Evolutionary conservation across 2,797 vertebrate species (phyloP), one percentile per base, ranked within the genome.

Genomic region (Lateolabrax maculatus): DNA sequence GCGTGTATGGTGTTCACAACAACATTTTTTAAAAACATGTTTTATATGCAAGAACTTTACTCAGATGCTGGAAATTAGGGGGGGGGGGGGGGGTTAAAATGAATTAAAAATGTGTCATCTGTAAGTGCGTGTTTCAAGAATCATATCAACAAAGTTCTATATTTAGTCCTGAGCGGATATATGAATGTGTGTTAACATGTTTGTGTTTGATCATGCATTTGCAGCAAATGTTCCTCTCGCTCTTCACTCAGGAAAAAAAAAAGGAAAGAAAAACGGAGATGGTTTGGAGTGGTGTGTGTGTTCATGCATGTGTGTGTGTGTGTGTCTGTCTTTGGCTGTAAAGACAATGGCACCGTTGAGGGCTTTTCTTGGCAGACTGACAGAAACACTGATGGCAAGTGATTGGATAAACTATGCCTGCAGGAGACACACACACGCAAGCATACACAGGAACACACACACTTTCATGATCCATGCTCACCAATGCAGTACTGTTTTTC

Each of bases 351-450:
- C 81, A 77, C 81, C 21, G 64, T 88, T 72, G 73, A 85, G 73
- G 88, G 80, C 75, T 89, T 69, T 85, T 82, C 81, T 88, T 91
- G 90, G 89, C 87, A 90, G 88, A 91, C 71, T 90, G 92, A 92
- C 91, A 93, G 87, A 80, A 89, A 85, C 84, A 83, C 84, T 93
- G 87, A 93, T 92, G 89, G 81, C 84, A 84, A 90, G 85, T 90
- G 92, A 94, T 92, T 93, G 88, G 87, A 90, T 87, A 91, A 91
- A 91, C 85, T 80, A 67, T 87, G 89, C 86, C 89, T 90, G 73
- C 82, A 90, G 91, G 79, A 92, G 5, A 68, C 65, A 79, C 67
- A 79, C 83, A 71, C 48, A 53, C 69, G 21, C 75, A 65, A n/a
- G 43, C 52, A 62, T 46, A 58, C 46, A 75, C 60, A 67, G 41